phyloP scores from a whole-genome alignment of 2,888 invertebrate species.

The Merodon equestris region DNA sequence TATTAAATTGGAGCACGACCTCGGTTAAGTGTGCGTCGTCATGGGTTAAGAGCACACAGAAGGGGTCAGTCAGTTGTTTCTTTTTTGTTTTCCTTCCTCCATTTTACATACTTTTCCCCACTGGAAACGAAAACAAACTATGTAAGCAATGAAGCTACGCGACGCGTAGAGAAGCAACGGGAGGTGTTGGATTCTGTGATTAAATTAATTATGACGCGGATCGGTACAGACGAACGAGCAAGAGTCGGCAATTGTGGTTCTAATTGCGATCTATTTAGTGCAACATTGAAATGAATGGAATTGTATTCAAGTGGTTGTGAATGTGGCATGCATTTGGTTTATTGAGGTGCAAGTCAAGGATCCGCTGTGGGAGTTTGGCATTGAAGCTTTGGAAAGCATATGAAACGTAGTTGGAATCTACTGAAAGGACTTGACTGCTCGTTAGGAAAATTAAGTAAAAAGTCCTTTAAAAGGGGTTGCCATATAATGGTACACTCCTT shows the following conservation, averaged over 20 bases:
- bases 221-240: constrained; percentile 32
- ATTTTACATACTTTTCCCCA: background rate
- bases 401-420: too few relatives aligned
- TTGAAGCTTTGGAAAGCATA: too few relatives aligned
- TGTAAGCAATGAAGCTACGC: background rate
- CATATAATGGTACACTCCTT: too few relatives aligned
- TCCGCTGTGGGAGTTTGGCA: too few relatives aligned
- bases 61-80: constrained; percentile 57
- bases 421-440: too few relatives aligned
- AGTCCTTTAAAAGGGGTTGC: too few relatives aligned
- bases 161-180: constrained; percentile 6
- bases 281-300: constrained; percentile 53
- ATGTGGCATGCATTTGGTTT: background rate
- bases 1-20: constrained; percentile 68
- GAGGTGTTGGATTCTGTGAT: constrained; percentile 33
- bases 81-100: background rate
- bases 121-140: constrained; percentile 17
- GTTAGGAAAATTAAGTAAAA: too few relatives aligned
- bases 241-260: constrained; percentile 48
- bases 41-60: constrained; percentile 63
- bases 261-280: constrained; percentile 60
- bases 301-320: constrained; percentile 12
- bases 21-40: constrained; percentile 66
- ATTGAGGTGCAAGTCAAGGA: too few relatives aligned
- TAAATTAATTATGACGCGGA: constrained; percentile 59